Evolutionary conservation across 2,113 vertebrate species (phyloP).

Genomic region (Chloropsis hardwickii): DNA sequence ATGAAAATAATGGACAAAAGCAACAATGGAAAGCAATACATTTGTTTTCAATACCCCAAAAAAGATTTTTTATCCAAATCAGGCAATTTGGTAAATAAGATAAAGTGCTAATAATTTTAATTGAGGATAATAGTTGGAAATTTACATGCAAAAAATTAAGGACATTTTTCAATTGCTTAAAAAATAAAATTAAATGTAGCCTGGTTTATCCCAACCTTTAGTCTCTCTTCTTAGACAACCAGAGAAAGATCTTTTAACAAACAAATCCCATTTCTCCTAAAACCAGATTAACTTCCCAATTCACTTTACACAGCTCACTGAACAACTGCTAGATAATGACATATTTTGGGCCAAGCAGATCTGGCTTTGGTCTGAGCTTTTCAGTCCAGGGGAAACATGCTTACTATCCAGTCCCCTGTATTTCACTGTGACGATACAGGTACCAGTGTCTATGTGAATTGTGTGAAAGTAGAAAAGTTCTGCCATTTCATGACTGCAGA

Average conservation of each 20-base stretch:
- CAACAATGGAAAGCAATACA: background rate
- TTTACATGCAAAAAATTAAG: background rate
- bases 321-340: background rate
- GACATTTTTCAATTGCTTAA: background rate
- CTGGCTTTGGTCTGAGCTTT: background rate
- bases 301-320: background rate
- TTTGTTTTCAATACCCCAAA: background rate
- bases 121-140: background rate
- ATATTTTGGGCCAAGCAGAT: background rate
- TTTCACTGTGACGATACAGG: accelerated
- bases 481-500: background rate
- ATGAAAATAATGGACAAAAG: background rate
- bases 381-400: background rate
- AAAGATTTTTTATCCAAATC: background rate
- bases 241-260: background rate
- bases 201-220: background rate
- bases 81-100: background rate
- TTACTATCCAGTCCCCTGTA: background rate
- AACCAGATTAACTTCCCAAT: background rate
- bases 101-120: background rate
- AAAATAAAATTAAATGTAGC: background rate
- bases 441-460: background rate
- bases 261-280: background rate
- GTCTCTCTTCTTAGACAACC: background rate
- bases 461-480: background rate